phyloP scores from a whole-genome alignment of 2,797 vertebrate species.

The Danionella dracula region DNA sequence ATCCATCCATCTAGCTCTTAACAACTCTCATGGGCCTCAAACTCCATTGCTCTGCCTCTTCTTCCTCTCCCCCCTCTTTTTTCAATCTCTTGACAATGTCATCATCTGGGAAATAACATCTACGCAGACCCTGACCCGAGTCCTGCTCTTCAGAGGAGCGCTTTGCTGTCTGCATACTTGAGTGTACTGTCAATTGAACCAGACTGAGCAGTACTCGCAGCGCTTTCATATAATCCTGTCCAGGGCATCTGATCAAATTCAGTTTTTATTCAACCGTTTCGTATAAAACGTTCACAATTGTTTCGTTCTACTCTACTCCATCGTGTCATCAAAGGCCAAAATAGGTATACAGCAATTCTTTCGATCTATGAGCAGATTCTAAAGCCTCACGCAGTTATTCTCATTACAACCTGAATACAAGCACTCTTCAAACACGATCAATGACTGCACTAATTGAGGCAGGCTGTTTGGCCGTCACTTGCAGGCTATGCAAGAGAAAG shows the following conservation, averaged over 20 bases:
- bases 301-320: too few relatives aligned
- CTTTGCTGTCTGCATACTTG: background rate
- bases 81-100: slow-evolving; percentile 60
- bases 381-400: too few relatives aligned
- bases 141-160: background rate
- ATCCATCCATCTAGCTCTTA: slow-evolving; percentile 74
- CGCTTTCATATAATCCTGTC: background rate
- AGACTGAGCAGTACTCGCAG: background rate
- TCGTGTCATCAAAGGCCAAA: too few relatives aligned
- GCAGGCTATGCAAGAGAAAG: slow-evolving; percentile 84
- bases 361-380: too few relatives aligned
- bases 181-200: background rate
- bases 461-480: slow-evolving; percentile 76
- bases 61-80: background rate
- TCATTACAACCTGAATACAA: too few relatives aligned
- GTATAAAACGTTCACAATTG: too few relatives aligned
- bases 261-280: too few relatives aligned
- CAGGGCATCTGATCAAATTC: background rate
- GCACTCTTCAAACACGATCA: too few relatives aligned
- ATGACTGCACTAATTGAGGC: slow-evolving; percentile 47
- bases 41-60: slow-evolving; percentile 53
- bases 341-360: too few relatives aligned
- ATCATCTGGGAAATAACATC: slow-evolving; percentile 58
- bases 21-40: slow-evolving; percentile 65
- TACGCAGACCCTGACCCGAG: slow-evolving; percentile 51